Base-by-base conservation (phyloP, 2,888 invertebrate species). In the Ormyrus labotus region DNA sequence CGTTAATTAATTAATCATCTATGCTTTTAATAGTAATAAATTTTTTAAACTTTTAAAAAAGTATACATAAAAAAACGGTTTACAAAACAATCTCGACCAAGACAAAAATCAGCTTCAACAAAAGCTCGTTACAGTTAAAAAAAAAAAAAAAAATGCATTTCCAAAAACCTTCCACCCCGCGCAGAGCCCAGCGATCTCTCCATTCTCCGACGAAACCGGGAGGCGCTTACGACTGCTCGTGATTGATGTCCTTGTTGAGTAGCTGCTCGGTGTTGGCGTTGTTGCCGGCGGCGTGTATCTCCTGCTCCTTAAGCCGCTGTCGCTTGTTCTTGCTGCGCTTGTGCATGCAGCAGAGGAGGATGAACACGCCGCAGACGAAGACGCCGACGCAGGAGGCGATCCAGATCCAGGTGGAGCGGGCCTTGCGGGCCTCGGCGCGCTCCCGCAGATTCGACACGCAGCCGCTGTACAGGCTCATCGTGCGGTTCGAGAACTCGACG, bases 191-290 rank as follows among this genome's bases (percentile, higher is more conserved):
- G 10, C 10, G 10, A 6, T 61, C 9, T 67, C 34, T 34, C 34
- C 19, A 0, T 19, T 19, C 19, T 0, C 19, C 19, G 19, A 1
- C 19, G 19, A 19, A 19, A 19, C 19, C 19, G 19, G 0, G 19
- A 19, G 19, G 6, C 9, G 11, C 47, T 65, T 81, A 81, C 72
- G 78, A 68, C 34, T 76, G 72, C 48, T 81, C 81, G 55, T 60
- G 72, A 34, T 48, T 61, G 10, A 13, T 19, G 2, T 81, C 78
- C 63, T 81, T 79, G 48, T 75, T 76, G 57, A 81, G 81, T 4
- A 90, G 83, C 69, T 89, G 79, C 77, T 90, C 89, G 34, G 88
- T 88, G 72, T 89, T 90, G 48, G 88, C 88, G 57, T 88, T 88
- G 82, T 88, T 3, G 84, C 82, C 9, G 86, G 48, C 82, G 6